Evolutionary conservation across 2,113 vertebrate genomes (phyloP), one percentile per base, ranked within the genome.

Genomic region (Etheostoma cragini): DNA sequence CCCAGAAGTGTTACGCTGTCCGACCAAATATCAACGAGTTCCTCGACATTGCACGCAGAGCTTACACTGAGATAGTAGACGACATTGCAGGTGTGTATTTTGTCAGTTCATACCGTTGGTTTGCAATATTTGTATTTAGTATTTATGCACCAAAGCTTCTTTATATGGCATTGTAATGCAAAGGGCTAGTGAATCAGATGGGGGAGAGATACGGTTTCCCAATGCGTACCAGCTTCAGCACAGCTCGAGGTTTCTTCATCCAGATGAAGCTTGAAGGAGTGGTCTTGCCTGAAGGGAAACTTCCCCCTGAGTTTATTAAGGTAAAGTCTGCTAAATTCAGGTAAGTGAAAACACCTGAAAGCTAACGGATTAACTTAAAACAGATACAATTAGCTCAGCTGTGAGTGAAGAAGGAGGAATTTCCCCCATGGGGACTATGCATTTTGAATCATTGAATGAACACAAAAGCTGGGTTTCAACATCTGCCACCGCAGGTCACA

Each of bases 1-100:
- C 97, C 4, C 98, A 99, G 88, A 99, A 99, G 72, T 99, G 98
- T 90, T 99, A 98, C 1, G 98, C 98, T n/a, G 96, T 99, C 54
- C 96, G 95, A 4, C 97, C 97, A 3, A 96, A 98, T 80, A 94
- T 99, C 87, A 99, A 95, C 42, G 97, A 98, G 88, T 98, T 98
- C 90, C 96, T 99, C 6, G 98, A 99, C 79, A 97, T 98, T 86
- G 96, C 97, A 33, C 95, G 97, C 47, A 96, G 96, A 87, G 97
- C 96, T 15, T 99, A 99, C 85, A 98, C 97, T 19, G 98, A 99
- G 88, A 98, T 99, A 69, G 96, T 99, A 76, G 98, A 99, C 76
- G 98, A 99, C 93, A 97, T 99, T 89, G 96, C 97, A 95, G 97
- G 98, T 99, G 94, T 56, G 53, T 46, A 14, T 63, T 47, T 5